phyloP scores from a whole-genome alignment of 2,797 vertebrate species.

The Sylvilagus floridanus region DNA sequence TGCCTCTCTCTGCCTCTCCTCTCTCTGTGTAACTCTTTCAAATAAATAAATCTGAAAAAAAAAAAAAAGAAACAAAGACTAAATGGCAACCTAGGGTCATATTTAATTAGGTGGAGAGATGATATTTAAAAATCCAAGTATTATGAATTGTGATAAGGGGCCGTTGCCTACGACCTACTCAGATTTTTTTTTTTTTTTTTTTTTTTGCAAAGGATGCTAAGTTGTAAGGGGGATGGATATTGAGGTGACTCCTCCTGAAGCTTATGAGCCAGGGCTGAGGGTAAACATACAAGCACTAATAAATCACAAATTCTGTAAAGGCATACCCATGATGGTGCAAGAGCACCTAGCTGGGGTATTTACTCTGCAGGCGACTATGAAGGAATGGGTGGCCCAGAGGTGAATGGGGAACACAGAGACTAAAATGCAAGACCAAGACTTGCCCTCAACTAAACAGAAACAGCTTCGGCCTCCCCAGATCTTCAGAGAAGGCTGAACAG shows the following conservation, averaged over 20 bases:
- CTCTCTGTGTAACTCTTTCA: no score
- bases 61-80: constrained; percentile 16
- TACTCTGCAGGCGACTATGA: background rate
- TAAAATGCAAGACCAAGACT: background rate
- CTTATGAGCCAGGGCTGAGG: background rate
- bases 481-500: background rate
- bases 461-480: background rate
- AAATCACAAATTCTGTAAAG: background rate
- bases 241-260: background rate
- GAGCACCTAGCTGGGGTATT: background rate
- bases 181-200: no score
- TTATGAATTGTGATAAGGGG: background rate
- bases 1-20: no score
- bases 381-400: background rate
- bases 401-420: background rate
- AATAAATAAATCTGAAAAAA: no score
- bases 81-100: background rate
- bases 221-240: background rate
- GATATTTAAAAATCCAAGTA: background rate
- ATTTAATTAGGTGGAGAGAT: background rate
- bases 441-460: background rate
- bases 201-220: background rate
- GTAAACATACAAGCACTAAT: background rate
- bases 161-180: background rate
- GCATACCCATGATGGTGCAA: background rate